These are phyloP conservation scores for Anas platyrhynchos DNA, from an alignment of 2,113 vertebrate species.

Conservation along the genomic window DNA sequence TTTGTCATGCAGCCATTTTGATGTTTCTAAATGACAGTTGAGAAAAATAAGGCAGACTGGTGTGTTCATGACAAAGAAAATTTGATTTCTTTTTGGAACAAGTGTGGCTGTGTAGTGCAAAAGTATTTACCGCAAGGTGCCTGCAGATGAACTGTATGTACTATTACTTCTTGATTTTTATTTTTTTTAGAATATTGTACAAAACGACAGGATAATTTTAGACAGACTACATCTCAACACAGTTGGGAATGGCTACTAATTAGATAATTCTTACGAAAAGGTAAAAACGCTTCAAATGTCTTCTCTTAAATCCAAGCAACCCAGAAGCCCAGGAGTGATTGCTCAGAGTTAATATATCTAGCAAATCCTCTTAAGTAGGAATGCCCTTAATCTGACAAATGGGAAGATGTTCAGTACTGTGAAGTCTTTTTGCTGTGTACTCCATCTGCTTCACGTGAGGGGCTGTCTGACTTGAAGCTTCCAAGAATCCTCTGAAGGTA, in stretches of 20 bases:
- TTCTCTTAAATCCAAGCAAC: not conserved
- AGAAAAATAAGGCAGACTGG: not conserved
- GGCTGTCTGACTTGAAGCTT: not conserved
- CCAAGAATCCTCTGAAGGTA: not conserved
- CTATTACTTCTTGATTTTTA: not conserved
- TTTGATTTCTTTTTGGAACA: not conserved
- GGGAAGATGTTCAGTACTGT: not conserved
- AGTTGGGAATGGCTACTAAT: not conserved
- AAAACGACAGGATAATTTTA: not conserved
- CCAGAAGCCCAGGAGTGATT: not conserved
- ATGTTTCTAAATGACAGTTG: conserved; percentile 23
- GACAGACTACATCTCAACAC: not conserved
- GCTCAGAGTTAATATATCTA: not conserved
- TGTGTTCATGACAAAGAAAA: not conserved
- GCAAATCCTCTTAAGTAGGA: not conserved
- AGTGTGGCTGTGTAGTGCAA: not conserved
- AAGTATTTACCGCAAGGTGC: not conserved
- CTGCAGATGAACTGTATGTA: not conserved
- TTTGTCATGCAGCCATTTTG: conserved; percentile 45
- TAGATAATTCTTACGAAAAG: not conserved
- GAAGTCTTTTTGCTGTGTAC: not conserved
- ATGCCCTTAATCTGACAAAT: not conserved
- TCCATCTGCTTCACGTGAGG: not conserved
- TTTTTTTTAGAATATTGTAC: not conserved
- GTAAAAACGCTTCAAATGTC: not conserved